These are phyloP conservation scores for Pterocles orientalis DNA, from an alignment of 2,113 vertebrate genomes.

Conservation along the genomic window DNA sequence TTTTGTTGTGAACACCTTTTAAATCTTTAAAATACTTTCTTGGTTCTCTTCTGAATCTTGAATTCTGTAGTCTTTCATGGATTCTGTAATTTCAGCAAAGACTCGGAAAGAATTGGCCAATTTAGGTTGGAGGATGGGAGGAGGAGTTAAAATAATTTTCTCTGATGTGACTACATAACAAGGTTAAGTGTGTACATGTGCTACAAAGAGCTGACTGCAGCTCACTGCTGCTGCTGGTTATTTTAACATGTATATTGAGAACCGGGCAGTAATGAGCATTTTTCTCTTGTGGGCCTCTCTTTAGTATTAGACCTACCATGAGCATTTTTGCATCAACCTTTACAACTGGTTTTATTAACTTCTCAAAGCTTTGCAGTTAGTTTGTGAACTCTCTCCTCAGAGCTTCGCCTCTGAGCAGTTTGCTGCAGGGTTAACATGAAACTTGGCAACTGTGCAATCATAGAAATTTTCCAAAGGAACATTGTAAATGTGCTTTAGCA, in stretches of 20 bases:
- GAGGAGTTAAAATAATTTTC: neutral
- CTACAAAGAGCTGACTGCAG: neutral
- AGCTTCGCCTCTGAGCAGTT: neutral
- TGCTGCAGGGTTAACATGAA: neutral
- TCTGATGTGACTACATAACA: too few species aligned
- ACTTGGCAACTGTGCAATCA: neutral
- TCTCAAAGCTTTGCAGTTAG: neutral
- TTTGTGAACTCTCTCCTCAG: neutral
- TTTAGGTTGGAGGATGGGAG: neutral
- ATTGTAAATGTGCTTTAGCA: neutral
- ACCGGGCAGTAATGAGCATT: neutral
- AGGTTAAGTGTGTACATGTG: accelerated
- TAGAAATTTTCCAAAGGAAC: neutral
- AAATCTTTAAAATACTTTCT: neutral
- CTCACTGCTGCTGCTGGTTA: neutral
- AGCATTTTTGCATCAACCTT: neutral
- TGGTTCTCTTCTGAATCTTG: neutral
- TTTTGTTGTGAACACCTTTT: neutral
- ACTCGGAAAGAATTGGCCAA: neutral
- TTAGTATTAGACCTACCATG: neutral
- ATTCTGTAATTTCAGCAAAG: neutral
- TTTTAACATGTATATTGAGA: neutral
- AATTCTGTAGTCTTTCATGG: neutral
- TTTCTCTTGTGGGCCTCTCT: neutral
- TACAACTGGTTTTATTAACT: neutral